Percentiles rank a stretch among this genome's conserved stretches.
phyloP scores from a whole-genome alignment of 2,113 vertebrate species.

The Psittacula cyanocephala region DNA sequence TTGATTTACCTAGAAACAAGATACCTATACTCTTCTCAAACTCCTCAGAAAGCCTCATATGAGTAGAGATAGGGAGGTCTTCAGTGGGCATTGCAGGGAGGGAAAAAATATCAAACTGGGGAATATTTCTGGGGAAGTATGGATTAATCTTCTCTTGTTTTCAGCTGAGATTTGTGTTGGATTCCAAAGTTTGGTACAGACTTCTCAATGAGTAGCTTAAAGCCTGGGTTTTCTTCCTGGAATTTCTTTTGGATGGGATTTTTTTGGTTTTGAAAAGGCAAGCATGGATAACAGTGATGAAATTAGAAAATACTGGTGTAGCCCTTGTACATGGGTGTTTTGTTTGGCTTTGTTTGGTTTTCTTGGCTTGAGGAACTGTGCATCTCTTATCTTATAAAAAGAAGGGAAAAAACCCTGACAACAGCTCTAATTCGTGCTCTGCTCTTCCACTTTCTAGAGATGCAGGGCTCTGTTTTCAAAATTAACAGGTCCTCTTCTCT shows the following conservation, averaged over 20 bases:
- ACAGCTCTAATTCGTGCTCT: background rate
- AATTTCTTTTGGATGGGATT: background rate
- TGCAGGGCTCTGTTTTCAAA: background rate
- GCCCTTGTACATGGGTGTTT: background rate
- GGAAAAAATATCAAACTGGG: background rate
- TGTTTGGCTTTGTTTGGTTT: background rate
- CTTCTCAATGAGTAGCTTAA: background rate
- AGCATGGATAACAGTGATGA: background rate
- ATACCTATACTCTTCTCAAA: background rate
- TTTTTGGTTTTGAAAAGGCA: background rate
- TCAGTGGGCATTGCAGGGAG: background rate
- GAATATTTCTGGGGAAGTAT: background rate
- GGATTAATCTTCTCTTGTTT: background rate
- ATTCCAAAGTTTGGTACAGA: background rate
- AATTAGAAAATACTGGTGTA: background rate
- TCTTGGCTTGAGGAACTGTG: background rate
- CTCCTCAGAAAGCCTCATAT: background rate
- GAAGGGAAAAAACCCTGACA: no score
- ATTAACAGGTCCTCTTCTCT: background rate
- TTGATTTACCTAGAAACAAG: background rate
- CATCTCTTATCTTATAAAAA: background rate
- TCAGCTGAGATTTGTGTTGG: background rate
- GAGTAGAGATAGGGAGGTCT: background rate
- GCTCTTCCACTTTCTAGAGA: background rate
- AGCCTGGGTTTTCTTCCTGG: background rate